Evolutionary conservation across 2,113 vertebrate genomes (phyloP).

Genomic region (Dunckerocampus dactyliophorus): DNA sequence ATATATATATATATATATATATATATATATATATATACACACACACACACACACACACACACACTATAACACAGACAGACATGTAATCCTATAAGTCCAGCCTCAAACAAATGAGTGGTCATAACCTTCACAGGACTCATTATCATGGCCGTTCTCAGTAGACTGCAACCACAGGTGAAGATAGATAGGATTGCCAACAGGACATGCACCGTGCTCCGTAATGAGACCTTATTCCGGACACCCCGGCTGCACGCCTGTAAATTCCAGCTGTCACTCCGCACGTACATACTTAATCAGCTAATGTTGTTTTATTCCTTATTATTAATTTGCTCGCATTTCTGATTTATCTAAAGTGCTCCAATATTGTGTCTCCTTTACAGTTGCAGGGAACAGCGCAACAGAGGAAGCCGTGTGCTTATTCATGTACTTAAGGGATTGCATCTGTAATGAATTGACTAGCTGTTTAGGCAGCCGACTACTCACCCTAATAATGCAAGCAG

Average conservation of each 20-base stretch:
- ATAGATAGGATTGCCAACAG: conserved; percentile 20
- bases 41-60: too few species aligned
- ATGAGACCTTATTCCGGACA: conserved; percentile 72
- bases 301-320: conserved; percentile 72
- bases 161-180: conserved; percentile 69
- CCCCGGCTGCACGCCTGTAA: conserved; percentile 58
- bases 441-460: conserved; percentile 71
- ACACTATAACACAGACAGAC: too few species aligned
- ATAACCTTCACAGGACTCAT: conserved; percentile 75
- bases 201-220: conserved; percentile 41
- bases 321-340: conserved; percentile 67
- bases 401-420: conserved; percentile 56
- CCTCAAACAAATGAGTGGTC: conserved; percentile 73
- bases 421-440: conserved; percentile 74
- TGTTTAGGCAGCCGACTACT: conserved; percentile 72
- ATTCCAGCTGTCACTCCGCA: conserved; percentile 62
- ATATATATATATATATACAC: too few species aligned
- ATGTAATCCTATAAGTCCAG: conserved; percentile 21
- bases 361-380: conserved; percentile 67
- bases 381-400: conserved; percentile 45
- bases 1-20: too few species aligned
- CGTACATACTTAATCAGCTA: conserved; percentile 74
- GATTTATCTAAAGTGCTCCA: conserved; percentile 66
- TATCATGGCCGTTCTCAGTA: conserved; percentile 76
- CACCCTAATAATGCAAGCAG: conserved; percentile 72